Base-by-base conservation (phyloP, 2,797 vertebrate genomes). In the Clamator glandarius region DNA sequence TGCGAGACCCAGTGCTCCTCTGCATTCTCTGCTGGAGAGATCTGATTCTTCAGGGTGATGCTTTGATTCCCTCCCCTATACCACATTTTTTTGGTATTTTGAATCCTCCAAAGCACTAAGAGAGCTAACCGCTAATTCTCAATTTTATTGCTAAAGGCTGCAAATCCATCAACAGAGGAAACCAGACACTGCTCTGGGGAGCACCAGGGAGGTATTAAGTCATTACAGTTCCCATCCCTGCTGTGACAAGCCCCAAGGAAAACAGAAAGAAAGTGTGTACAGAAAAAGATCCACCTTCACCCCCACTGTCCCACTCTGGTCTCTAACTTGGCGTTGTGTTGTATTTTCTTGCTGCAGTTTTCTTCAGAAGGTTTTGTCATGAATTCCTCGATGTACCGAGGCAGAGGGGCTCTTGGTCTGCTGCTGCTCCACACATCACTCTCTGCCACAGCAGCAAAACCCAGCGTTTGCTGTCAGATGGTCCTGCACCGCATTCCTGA, bases 371-470 rank as follows among this genome's bases (percentile, higher is more conserved):
- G 21, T n/a, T 87, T 75, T 70, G 50, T n/a, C 20, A 46, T 61
- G 20, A 52, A 36, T 57, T 57, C 50, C 17, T 64, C 36, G 18
- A 9, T 6, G 33, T 18, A 46, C n/a, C 2, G 2, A 33, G 48
- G 20, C 23, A 33, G 44, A 48, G 15, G 5, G 18, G 10, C n/a
- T n/a, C 51, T 9, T 4, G 14, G 2, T 68, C 42, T 3, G 4
- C 59, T 4, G 7, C 12, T 1, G 0, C 44, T 33, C 64, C 41
- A 31, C 23, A 31, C 17, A 15, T 51, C 9, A 4, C 39, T 74
- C 31, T 33, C 11, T 21, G 17, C 11, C 3, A 0, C 0, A 9
- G 42, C 39, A 75, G 48, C 3, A 5, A 82, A 78, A 31, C 15
- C 10, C 72, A 24, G 13, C 0, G 3, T 48, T 44, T 72, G 23